Evolutionary conservation across 2,113 vertebrate species (phyloP), one percentile per base, ranked within the genome.

Genomic region (Oryzias melastigma): DNA sequence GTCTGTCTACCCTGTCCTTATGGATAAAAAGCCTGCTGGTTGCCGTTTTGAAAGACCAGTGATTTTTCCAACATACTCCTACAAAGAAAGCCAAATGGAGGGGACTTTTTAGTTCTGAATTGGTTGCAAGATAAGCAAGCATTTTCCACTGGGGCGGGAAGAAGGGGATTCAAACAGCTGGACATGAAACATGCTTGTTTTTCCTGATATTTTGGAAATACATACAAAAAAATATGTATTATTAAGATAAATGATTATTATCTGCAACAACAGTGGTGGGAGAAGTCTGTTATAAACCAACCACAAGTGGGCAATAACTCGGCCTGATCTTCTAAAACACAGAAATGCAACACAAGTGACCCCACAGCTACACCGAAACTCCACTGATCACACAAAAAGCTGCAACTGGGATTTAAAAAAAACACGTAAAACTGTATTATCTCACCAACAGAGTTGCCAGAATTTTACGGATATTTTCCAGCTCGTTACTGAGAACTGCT

Each of bases 31-130:
- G 75, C 59, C 75, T 77, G 77, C 61, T 14, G 54, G 48, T 47
- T 63, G 72, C 42, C 73, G 67, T 65, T 86, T 70, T 88, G 78
- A 77, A 50, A 64, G 82, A 82, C 77, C 74, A 71, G 74, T 71
- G 81, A 85, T 63, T 82, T 80, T 83, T 62, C 64, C 66, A 77
- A 84, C 42, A 80, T 54, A 80, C 65, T 52, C 80, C 75, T 86
- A 84, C 14, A 82, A 80, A 84, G 83, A 24, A 83, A 74, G 81
- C 69, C 66, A 87, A 84, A 84, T 76, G 74, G 55, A 78, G 61
- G 69, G 68, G 65, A 65, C 44, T 25, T 72, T 76, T 81, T 56
- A 64, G 63, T 14, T 61, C 47, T 55, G 59, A 27, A 65, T 51
- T 51, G 25, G 48, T 15, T 18, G 40, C 41, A 62, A 52, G 24